phyloP scores from a whole-genome alignment of 1,140 invertebrate genomes.

The Paraescarpia echinospica region DNA sequence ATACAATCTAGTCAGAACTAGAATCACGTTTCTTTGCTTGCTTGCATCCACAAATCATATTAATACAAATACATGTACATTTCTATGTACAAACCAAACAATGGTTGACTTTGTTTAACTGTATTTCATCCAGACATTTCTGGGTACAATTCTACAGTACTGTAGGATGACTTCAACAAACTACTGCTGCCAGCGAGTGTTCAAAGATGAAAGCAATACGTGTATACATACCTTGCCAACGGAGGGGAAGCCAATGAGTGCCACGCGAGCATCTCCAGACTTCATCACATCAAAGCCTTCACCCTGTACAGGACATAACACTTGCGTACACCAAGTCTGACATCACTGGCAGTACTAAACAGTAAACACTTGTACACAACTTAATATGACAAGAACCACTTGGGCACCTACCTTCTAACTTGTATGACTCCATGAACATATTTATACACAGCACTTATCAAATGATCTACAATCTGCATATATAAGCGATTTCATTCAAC shows the following conservation, averaged over 20 bases:
- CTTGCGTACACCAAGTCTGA: not conserved
- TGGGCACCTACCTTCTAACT: too few relatives aligned
- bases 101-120: not conserved
- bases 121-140: not conserved
- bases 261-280: conserved; percentile 97
- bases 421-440: too few relatives aligned
- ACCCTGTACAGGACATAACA: conserved; percentile 63
- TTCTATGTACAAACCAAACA: not conserved
- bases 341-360: not conserved
- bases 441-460: too few relatives aligned
- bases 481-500: too few relatives aligned
- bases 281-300: conserved; percentile 99
- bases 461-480: too few relatives aligned
- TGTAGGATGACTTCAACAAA: too few relatives aligned
- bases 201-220: too few relatives aligned
- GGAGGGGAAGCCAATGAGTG: conserved; percentile 97
- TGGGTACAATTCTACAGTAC: not conserved
- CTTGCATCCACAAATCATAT: too few relatives aligned
- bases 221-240: conserved; percentile 59
- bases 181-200: too few relatives aligned
- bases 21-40: not conserved
- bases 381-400: too few relatives aligned
- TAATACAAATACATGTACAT: not conserved
- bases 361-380: not conserved
- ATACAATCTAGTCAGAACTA: not conserved